Conservation (phyloP, 2,113 vertebrate species). For the Siniperca knerii region DNA sequence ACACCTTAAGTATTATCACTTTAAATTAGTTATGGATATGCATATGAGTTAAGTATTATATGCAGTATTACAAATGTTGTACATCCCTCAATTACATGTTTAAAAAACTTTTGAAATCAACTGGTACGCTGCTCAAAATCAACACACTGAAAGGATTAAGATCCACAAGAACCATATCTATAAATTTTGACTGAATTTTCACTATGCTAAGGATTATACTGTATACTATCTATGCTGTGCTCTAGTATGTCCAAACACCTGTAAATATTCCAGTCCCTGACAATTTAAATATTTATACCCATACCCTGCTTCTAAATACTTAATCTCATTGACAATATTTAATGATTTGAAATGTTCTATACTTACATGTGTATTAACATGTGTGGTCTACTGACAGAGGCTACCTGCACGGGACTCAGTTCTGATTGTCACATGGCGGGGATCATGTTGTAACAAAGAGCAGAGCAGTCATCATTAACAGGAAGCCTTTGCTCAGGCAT, state of each 20-base stretch:
- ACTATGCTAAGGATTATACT: not conserved
- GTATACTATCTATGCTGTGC: not conserved
- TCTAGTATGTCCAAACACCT: not conserved
- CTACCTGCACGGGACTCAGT: not conserved
- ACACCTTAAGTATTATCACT: too few relatives aligned
- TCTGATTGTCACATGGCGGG: not conserved
- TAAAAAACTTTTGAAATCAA: not conserved
- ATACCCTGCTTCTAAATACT: not conserved
- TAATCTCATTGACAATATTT: not conserved
- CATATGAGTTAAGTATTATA: too few relatives aligned
- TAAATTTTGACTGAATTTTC: not conserved
- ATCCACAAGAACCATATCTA: not conserved
- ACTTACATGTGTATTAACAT: not conserved
- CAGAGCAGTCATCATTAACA: conserved; percentile 20
- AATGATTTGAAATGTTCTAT: not conserved
- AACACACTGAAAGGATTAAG: not conserved
- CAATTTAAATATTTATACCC: not conserved
- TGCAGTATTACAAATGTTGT: too few relatives aligned
- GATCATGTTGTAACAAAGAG: conserved; percentile 22
- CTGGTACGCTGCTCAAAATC: not conserved
- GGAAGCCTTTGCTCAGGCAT: conserved; percentile 10
- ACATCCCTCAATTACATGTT: not conserved
- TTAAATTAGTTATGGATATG: too few relatives aligned
- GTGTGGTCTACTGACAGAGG: not conserved
- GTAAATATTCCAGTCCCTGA: not conserved